Base-by-base conservation (phyloP, 1,140 invertebrate species). In the Helicoverpa zea region DNA sequence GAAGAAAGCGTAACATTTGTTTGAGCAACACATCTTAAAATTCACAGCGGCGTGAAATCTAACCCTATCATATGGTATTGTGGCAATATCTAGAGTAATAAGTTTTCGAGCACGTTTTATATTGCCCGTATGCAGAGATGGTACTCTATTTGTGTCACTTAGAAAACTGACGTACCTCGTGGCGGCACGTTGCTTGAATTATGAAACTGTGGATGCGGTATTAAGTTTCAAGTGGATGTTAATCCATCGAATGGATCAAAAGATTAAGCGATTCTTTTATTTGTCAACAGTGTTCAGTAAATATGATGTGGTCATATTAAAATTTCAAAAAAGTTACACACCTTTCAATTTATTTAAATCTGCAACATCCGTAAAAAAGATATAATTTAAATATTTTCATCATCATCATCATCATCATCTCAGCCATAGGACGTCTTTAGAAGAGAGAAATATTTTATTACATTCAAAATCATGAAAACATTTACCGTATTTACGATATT, bases 41-140 rank as follows among this genome's bases (percentile, higher is more conserved):
- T 18, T 13, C 54, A 74, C 23, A 29, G 54, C 1, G 13, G 59
- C 61, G 63, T 63, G 64, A 79, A 56, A 68, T 70, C 30, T 56
- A 16, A 56, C 10, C 52, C 49, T 63, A 29, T 59, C 63, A 59
- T 56, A 56, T 49, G 16, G 79, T 74, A 77, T 64, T 73, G 66
- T 73, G 49, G 74, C 81, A 82, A 83, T 84, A 84, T 84, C 76
- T 83, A 30, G 47, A 54, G 86, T 88, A 88, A 89, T 88, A 91
- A 87, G 83, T 84, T 84, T 80, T 79, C 75, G 81, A 86, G 89
- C 90, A 92, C 90, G 90, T 92, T 92, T 92, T 92, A 92, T 92
- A 92, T 92, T 92, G 90, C 87, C 82, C 81, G 84, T 84, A 87
- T 88, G 87, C 86, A 84, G 88, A 88, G 86, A 87, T 88, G 84